Evolutionary conservation across 2,797 vertebrate species (phyloP).

Genomic region (Eulemur coronatus): DNA sequence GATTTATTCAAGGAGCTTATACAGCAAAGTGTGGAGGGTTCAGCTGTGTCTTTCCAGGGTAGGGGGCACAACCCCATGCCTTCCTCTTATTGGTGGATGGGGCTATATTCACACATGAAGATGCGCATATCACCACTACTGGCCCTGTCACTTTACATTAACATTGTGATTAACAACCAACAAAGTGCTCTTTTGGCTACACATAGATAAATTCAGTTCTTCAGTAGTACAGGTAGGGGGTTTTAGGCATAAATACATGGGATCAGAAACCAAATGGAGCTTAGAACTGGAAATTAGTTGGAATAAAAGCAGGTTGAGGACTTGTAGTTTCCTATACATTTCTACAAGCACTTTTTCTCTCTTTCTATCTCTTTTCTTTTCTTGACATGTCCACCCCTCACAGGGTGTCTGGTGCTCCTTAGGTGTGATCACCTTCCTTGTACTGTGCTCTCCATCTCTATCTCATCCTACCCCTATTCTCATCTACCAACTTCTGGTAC

Average conservation of each 20-base stretch:
- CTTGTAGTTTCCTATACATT: background rate
- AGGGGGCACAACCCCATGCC: background rate
- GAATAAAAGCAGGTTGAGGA: background rate
- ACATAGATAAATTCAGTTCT: background rate
- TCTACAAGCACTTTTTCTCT: background rate
- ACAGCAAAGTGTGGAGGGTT: background rate
- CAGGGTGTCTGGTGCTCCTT: background rate
- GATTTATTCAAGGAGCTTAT: background rate
- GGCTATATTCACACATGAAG: background rate
- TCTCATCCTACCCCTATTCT: background rate
- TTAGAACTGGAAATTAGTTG: background rate
- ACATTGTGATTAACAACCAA: background rate
- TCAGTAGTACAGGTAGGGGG: background rate
- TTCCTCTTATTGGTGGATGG: background rate
- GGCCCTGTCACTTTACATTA: background rate
- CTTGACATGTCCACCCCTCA: background rate
- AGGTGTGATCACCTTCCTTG: background rate
- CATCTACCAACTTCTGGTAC: background rate
- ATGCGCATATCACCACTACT: background rate
- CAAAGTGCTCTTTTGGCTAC: background rate
- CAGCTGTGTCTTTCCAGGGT: background rate
- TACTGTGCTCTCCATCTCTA: background rate
- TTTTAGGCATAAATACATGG: background rate
- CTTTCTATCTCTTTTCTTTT: background rate
- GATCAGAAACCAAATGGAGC: background rate